A percentile compares a stretch with the other conserved stretches of the same genome.
These are phyloP conservation scores for Pinctada fucata DNA, from an alignment of 2,888 invertebrate species.

Conservation along the genomic window DNA sequence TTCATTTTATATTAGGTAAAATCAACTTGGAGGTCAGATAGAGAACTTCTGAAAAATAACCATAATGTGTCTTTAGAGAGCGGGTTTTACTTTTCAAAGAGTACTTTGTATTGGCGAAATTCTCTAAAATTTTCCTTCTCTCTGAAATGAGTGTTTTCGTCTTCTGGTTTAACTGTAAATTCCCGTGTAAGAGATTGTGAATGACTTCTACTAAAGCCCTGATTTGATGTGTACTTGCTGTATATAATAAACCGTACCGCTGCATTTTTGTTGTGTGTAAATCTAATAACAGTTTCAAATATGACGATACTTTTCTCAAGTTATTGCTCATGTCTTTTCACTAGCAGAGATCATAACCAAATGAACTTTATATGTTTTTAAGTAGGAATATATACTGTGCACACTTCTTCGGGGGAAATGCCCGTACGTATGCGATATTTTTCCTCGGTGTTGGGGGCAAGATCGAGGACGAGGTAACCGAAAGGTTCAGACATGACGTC, in stretches of 20 bases:
- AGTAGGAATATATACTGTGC: not conserved
- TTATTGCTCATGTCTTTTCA: not conserved
- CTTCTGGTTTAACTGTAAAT: not conserved
- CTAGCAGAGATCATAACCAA: not conserved
- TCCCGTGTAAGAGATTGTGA: not conserved
- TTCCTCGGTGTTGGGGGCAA: not conserved
- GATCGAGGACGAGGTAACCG: not conserved
- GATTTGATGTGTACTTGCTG: constrained; percentile 1
- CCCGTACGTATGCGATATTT: too few species aligned
- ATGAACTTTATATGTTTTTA: constrained; percentile 6
- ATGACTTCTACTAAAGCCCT: not conserved
- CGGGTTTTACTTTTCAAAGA: constrained; percentile 1
- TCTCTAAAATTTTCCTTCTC: not conserved
- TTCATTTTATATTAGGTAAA: not conserved
- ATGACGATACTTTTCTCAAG: not conserved
- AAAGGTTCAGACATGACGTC: not conserved
- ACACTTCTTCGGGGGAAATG: too few species aligned
- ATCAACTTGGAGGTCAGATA: not conserved
- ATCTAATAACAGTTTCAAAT: constrained; percentile 1
- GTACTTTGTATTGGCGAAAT: not conserved
- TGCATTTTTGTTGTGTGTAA: not conserved
- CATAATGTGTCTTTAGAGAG: not conserved
- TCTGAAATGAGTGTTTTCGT: not conserved
- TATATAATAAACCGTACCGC: not conserved
- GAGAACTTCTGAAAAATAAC: not conserved